Evolutionary conservation across 2,888 invertebrate species (phyloP).

Genomic region (Oasisia sp.): DNA sequence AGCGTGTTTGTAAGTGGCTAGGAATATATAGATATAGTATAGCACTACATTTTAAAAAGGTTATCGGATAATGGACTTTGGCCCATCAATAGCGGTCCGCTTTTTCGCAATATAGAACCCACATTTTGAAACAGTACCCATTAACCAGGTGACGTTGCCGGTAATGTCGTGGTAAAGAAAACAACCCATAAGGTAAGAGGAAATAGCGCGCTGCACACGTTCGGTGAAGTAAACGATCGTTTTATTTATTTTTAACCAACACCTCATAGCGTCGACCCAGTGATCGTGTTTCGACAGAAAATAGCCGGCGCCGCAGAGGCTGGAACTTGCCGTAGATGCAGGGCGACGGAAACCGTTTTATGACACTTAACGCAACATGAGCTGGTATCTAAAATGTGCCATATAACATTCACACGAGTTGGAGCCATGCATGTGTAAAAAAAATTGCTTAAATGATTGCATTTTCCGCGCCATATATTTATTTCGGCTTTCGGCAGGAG

Average conservation of each 20-base stretch:
- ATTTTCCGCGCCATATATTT: background rate
- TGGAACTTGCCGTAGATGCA: background rate
- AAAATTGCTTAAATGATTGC: background rate
- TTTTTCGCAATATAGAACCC: background rate
- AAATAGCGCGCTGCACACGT: background rate
- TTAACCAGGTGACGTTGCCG: background rate
- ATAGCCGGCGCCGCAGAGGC: background rate
- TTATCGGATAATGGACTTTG: no score
- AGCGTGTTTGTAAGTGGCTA: no score
- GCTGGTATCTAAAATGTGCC: background rate
- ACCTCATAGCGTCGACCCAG: background rate
- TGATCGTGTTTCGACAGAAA: conserved; percentile 6
- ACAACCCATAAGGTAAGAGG: background rate
- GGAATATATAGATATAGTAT: no score
- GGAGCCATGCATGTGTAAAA: background rate
- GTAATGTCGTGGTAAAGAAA: background rate
- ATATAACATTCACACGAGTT: background rate
- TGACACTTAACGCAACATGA: background rate
- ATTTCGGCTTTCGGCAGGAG: background rate
- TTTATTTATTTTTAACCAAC: background rate
- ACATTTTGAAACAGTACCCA: background rate
- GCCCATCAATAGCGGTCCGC: background rate
- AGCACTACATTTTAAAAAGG: no score
- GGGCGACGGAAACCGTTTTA: background rate
- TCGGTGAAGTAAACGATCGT: background rate